These are phyloP conservation scores for Aporophyla nigra DNA, from an alignment of 2,888 invertebrate species.

Conservation along the genomic window DNA sequence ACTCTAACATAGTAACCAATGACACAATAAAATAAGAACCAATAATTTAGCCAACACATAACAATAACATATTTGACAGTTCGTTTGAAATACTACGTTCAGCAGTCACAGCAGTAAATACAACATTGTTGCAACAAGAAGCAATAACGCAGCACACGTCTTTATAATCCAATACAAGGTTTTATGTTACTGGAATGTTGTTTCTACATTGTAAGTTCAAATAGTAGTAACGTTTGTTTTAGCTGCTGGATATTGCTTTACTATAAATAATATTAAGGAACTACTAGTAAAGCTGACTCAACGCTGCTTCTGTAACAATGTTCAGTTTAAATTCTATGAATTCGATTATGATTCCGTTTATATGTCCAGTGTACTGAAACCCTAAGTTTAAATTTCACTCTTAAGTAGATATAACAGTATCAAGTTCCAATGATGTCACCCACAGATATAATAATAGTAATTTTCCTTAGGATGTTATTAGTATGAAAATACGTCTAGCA, in stretches of 20 bases:
- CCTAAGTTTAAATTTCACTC: slow-evolving; percentile 25
- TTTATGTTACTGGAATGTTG: slow-evolving; percentile 63
- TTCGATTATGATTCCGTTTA: slow-evolving; percentile 12
- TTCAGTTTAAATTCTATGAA: slow-evolving; percentile 27
- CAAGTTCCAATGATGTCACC: slow-evolving; percentile 8
- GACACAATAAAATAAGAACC: slow-evolving; percentile 30
- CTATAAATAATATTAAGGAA: slow-evolving; percentile 13
- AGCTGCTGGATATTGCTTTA: slow-evolving; percentile 35
- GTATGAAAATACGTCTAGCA: not conserved
- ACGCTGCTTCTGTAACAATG: slow-evolving; percentile 9
- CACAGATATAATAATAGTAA: slow-evolving; percentile 12
- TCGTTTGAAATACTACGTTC: slow-evolving; percentile 55
- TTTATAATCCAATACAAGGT: slow-evolving; percentile 68
- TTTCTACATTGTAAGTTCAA: slow-evolving; percentile 63
- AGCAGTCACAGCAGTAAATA: slow-evolving; percentile 56
- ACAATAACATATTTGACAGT: slow-evolving; percentile 65
- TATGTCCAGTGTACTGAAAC: slow-evolving; percentile 16
- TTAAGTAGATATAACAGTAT: slow-evolving; percentile 22
- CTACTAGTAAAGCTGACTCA: slow-evolving; percentile 10
- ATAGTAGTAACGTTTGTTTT: slow-evolving; percentile 61
- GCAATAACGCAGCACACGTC: slow-evolving; percentile 64
- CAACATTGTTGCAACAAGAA: slow-evolving; percentile 65
- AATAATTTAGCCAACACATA: slow-evolving; percentile 51
- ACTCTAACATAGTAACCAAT: slow-evolving; percentile 24
- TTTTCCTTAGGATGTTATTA: slow-evolving; percentile 6